These are phyloP conservation scores for Petrolisthes cinctipes DNA, from an alignment of 2,888 invertebrate species.

Conservation along the genomic window DNA sequence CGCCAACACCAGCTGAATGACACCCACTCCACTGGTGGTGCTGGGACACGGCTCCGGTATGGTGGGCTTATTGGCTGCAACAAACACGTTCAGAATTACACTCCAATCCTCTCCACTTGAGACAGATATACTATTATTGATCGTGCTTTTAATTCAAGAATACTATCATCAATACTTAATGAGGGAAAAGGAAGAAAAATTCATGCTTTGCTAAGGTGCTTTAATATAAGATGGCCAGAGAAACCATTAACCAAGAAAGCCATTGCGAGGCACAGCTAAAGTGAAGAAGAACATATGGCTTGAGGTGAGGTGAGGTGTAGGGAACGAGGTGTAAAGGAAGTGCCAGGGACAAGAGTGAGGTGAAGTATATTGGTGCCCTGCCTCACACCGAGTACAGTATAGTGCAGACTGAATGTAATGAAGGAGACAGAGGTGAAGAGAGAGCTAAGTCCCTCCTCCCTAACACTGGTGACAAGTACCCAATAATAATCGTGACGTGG, in stretches of 20 bases:
- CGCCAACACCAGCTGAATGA: conserved; percentile 1
- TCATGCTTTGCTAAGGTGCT: conserved; percentile 1
- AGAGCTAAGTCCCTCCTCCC: too few species aligned
- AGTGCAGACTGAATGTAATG: too few species aligned
- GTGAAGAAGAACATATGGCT: not conserved
- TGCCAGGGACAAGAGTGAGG: not conserved
- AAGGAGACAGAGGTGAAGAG: too few species aligned
- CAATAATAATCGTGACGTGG: too few species aligned
- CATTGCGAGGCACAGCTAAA: not conserved
- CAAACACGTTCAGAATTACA: not conserved
- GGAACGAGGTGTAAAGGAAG: not conserved
- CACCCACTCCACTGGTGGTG: conserved; percentile 21
- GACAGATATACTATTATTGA: not conserved
- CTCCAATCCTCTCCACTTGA: not conserved
- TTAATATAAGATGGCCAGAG: not conserved
- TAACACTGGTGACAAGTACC: too few species aligned
- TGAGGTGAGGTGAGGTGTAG: not conserved
- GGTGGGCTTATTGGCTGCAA: conserved; percentile 44
- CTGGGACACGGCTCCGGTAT: conserved; percentile 59
- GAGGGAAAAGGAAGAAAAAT: not conserved
- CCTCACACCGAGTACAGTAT: too few species aligned
- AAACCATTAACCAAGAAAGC: not conserved
- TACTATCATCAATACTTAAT: not conserved
- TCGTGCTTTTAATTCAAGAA: conserved; percentile 17
- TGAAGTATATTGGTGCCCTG: too few species aligned